A percentile compares a stretch with the other conserved stretches of the same genome.
These are phyloP conservation scores for Hydrochoerus hydrochaeris DNA, from an alignment of 2,113 vertebrate species.

Conservation along the genomic window DNA sequence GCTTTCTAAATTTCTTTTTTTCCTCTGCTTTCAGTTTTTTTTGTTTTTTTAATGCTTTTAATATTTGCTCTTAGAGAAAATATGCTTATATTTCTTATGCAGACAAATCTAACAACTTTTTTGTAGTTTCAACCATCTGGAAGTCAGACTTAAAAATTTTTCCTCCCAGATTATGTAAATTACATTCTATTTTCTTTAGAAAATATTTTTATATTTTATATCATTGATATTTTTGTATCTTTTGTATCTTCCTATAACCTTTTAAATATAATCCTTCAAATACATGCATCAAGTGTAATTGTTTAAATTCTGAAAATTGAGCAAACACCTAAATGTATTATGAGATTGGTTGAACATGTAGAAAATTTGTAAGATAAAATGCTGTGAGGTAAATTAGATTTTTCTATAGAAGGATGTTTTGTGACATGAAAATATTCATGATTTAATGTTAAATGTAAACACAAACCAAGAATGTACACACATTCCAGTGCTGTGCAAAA, in stretches of 20 bases:
- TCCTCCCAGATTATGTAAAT: slow-evolving; percentile 16
- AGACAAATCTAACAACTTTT: not conserved
- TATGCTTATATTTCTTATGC: not conserved
- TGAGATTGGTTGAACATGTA: not conserved
- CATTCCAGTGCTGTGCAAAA: not conserved
- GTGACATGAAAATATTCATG: slow-evolving; percentile 2
- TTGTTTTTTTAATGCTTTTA: slow-evolving; percentile 2
- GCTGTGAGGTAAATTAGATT: not conserved
- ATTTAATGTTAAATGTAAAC: not conserved
- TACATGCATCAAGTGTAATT: not conserved
- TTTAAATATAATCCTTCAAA: slow-evolving; percentile 19
- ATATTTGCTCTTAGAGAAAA: not conserved
- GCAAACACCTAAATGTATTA: not conserved
- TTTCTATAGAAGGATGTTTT: slow-evolving; percentile 21
- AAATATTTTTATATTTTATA: not conserved
- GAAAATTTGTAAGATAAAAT: not conserved
- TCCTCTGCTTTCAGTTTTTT: not conserved
- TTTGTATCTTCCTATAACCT: not conserved
- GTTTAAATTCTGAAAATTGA: slow-evolving; percentile 32
- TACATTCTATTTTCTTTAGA: not conserved
- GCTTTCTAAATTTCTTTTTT: not conserved
- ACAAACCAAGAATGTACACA: not conserved
- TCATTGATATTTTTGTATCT: not conserved
- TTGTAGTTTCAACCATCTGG: not conserved
- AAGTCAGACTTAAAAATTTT: not conserved